A percentile compares a stretch with the other conserved stretches of the same genome.
Evolutionary conservation across 1,140 invertebrate species (phyloP).

Genomic region (Magallana gigas): DNA sequence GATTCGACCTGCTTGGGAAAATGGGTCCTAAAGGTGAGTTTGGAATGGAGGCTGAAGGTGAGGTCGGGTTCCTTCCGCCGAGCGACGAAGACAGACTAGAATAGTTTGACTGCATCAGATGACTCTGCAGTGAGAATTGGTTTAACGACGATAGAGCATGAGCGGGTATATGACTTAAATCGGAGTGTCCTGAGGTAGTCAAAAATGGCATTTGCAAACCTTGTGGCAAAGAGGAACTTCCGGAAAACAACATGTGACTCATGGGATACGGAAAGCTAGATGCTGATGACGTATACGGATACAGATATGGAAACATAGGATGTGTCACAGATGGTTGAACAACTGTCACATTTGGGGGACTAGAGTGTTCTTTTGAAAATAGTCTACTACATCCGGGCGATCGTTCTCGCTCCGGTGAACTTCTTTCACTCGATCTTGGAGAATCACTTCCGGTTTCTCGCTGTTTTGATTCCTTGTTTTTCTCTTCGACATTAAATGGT

Average conservation of each 20-base stretch:
- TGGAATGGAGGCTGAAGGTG: constrained; percentile 47
- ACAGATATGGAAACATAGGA: constrained; percentile 74
- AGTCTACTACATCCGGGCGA: constrained; percentile 35
- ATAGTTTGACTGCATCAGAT: constrained; percentile 60
- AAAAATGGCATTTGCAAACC: constrained; percentile 61
- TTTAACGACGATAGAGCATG: constrained; percentile 64
- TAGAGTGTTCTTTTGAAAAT: constrained; percentile 60
- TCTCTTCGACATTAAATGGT: neutral
- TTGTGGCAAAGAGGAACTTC: constrained; percentile 58
- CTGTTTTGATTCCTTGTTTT: constrained; percentile 20
- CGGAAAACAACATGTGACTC: constrained; percentile 62
- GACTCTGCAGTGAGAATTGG: constrained; percentile 61
- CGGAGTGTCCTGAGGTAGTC: constrained; percentile 61
- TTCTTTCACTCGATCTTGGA: constrained; percentile 30
- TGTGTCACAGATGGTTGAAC: constrained; percentile 72
- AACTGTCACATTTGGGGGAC: constrained; percentile 74
- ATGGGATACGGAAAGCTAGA: constrained; percentile 59
- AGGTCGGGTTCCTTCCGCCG: constrained; percentile 53
- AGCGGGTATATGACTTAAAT: constrained; percentile 61
- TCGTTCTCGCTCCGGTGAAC: constrained; percentile 41
- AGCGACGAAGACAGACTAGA: constrained; percentile 63
- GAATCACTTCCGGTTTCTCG: constrained; percentile 49
- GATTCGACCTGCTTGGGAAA: constrained; percentile 75
- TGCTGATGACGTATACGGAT: constrained; percentile 64
- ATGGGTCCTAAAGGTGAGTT: constrained; percentile 64